Conservation (phyloP, 1,140 invertebrate genomes). For the Ganaspis sp. region DNA sequence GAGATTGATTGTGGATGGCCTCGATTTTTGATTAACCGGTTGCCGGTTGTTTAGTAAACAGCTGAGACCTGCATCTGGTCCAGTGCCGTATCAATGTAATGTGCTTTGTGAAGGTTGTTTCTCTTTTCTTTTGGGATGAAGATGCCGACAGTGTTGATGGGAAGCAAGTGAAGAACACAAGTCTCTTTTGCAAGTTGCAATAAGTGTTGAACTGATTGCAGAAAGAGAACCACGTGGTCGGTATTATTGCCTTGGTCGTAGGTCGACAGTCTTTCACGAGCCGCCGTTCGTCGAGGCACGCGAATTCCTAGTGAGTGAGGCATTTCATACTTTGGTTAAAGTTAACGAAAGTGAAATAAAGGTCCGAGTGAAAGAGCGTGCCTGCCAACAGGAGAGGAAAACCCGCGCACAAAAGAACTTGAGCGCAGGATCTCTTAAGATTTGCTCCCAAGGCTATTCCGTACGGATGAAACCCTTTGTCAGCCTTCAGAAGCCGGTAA, state of each 20-base stretch:
- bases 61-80: neutral
- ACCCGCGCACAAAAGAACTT: conserved; percentile 1
- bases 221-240: conserved; percentile 61
- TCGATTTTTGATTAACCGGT: conserved; percentile 6
- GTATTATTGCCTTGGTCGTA: conserved; percentile 46
- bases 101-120: neutral
- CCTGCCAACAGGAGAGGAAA: neutral
- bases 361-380: neutral
- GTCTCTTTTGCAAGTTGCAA: neutral
- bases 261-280: conserved; percentile 61
- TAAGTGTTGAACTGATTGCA: neutral
- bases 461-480: conserved; percentile 28
- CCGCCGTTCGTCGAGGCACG: conserved; percentile 56
- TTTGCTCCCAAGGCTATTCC: conserved; percentile 9
- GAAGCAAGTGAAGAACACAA: too few species aligned
- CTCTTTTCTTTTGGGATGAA: neutral
- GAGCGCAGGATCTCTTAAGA: neutral
- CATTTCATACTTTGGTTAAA: conserved; percentile 28
- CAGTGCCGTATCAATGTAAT: neutral
- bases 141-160: neutral
- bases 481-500: conserved; percentile 4
- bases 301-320: conserved; percentile 42
- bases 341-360: conserved; percentile 3
- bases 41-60: conserved; percentile 13
- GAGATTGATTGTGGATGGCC: neutral